A percentile compares a stretch with the other conserved stretches of the same genome.
Conservation (phyloP, 2,113 vertebrate genomes). For the Danio rerio region GRCz12tu NC_133189.1:27499001-27499500, state of each 20-base stretch:
- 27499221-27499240: neutral
- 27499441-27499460: too few relatives aligned
- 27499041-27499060: conserved; percentile 42
- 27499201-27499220: conserved; percentile 18
- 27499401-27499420: too few relatives aligned
- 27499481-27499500: too few relatives aligned
- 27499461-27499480: too few relatives aligned
- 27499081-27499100: conserved; percentile 1
- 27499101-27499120: conserved; percentile 17
- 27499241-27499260: neutral
- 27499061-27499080: conserved; percentile 25
- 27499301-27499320: neutral
- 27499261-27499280: neutral
- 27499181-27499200: conserved; percentile 19
- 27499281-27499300: neutral
- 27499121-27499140: conserved; percentile 38
- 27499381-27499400: too few relatives aligned
- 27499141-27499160: conserved; percentile 29
- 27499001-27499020: conserved; percentile 26
- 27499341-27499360: neutral
- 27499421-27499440: too few relatives aligned
- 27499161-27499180: neutral
- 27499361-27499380: too few relatives aligned
- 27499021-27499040: conserved; percentile 38
- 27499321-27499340: neutral